Evolutionary conservation across 2,797 vertebrate genomes (phyloP).

Genomic region (Anguilla obscura): DNA sequence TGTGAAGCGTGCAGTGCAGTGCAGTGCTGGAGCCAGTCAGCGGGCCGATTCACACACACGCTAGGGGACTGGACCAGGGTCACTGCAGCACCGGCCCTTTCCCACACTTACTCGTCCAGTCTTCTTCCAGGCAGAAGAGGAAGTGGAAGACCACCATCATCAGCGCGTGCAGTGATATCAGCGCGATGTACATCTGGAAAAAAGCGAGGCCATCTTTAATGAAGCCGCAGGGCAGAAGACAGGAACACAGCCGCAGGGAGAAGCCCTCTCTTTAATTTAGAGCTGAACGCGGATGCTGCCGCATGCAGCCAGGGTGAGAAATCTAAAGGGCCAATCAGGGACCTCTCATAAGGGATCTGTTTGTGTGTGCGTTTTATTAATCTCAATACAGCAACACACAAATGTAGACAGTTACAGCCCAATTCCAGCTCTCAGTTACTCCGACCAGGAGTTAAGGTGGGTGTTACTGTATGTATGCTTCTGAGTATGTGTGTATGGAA

Average conservation of each 20-base stretch:
- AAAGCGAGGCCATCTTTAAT: slow-evolving; percentile 13
- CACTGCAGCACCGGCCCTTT: not conserved
- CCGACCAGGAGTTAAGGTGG: not conserved
- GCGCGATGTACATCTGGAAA: slow-evolving; percentile 97
- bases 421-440: not conserved
- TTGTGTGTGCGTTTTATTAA: not conserved
- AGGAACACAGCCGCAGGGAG: slow-evolving; percentile 11
- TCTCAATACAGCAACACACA: not conserved
- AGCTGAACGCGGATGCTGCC: not conserved
- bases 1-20: not conserved
- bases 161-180: slow-evolving; percentile 92
- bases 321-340: not conserved
- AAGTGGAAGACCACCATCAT: slow-evolving; percentile 94
- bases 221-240: not conserved
- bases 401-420: not conserved
- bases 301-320: not conserved
- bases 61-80: not conserved
- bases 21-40: not conserved
- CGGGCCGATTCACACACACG: not conserved
- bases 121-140: slow-evolving; percentile 92
- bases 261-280: not conserved
- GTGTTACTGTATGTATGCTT: not conserved
- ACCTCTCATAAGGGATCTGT: not conserved
- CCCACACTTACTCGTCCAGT: slow-evolving; percentile 90
- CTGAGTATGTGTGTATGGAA: too few relatives aligned